Evolutionary conservation across 2,888 invertebrate species (phyloP), one percentile per base, ranked within the genome.

Genomic region (Coecobrya sp.): DNA sequence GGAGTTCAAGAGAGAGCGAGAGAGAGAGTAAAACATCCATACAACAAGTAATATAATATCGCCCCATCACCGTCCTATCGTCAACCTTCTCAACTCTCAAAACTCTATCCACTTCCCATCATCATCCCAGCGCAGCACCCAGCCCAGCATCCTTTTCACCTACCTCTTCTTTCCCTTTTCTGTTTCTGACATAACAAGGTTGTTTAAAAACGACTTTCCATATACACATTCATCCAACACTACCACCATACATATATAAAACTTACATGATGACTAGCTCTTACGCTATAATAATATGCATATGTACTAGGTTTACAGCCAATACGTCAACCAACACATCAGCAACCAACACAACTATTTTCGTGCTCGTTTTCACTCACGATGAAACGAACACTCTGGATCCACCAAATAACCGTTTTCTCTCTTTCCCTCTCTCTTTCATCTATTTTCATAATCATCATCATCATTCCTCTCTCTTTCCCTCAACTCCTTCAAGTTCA

Each of bases 181-280:
- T 91, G 91, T 86, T 91, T 86, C 45, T 91, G 91, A 91, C 91
- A 91, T 30, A 81, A 91, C 91, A 91, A 91, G 91, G 91, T 86
- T 68, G 79, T 62, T 84, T 65, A 65, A 84, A 62, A 82, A 79
- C 52, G 30, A 81, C 19, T 62, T 62, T 65, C 36, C 11, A 36
- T 25, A 16, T 16, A 25, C 65, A 11, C 13, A 65, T 30, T 62
- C 27, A 62, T 16, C 65, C 30, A 11, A 11, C 65, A 65, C 30
- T 30, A 27, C 25, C 65, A n/a, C n/a, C n/a, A n/a, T n/a, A n/a
- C n/a, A 30, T 70, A n/a, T 0, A 27, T 11, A 10, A 16, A 27
- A 55, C 25, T 76, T 76, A 16, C 22, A 49, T 30, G 30, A 68
- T 68, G 30, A 30, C 36, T 70, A n/a, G 25, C 25, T 8, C 62